Evolutionary conservation across 23 tunicate genomes (phyloP), one percentile per base, ranked within the genome.

Genomic region (Ciona savignyi): DNA sequence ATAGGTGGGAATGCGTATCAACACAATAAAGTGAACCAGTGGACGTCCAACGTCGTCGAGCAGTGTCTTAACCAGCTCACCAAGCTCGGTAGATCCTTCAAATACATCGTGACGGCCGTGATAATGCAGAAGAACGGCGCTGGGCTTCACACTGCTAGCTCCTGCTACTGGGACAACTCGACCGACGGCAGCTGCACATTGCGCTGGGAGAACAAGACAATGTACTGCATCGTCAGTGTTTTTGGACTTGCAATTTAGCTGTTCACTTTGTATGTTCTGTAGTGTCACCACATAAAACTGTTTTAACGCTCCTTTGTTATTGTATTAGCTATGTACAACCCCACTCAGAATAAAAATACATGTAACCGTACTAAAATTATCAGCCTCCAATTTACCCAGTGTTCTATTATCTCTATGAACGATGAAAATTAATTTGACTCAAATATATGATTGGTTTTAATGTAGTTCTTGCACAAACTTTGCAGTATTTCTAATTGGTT

Each of bases 211-310:
- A 95, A 95, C 72, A 95, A 95, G 65, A 88, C 81, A 31, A 95
- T 95, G 99, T 95, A 95, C 77, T 95, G 99, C 74, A 95, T 95
- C 67, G 99, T 95, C 71, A 89, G 96, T 76, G 99, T 95, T 23
- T 95, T 95, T 84, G 99, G 99, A 25, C 91, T 95, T 28, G 91
- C 95, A 23, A 95, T 95, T 28, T 95, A 77, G 80, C 35, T 31
- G 4, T 19, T 27, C 23, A 77, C 33, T 19, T 27, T 25, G 67
- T 29, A 25, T 29, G 34, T 32, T 42, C 49, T 24, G 22, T 30
- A 22, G 2, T 69, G 56, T 42, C 56, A 42, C 56, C 56, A 42
- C 15, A 42, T 42, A 42, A 42, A 6, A 42, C 56, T 42, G 56
- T 42, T 42, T 42, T 42, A 42, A 42, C 56, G 56, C 56, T 42